Evolutionary conservation across 2,888 invertebrate species (phyloP).

Genomic region (Pilophorus perplexus): DNA sequence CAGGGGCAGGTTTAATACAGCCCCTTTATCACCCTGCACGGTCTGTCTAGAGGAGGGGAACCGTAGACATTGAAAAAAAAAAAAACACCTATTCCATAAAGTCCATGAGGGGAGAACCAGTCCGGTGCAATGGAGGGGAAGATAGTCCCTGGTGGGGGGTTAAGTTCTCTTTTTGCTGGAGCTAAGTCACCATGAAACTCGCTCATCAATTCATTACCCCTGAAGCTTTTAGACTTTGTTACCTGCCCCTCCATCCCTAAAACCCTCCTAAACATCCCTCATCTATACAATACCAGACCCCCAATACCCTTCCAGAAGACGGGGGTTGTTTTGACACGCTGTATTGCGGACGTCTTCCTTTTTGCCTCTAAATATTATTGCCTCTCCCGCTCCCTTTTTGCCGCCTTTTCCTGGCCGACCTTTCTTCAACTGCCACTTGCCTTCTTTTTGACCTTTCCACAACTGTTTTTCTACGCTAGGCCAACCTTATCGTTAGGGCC

Average conservation of each 20-base stretch:
- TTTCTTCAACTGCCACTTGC: conserved; percentile 23
- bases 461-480: conserved; percentile 6
- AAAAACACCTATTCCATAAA: no score
- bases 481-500: neutral
- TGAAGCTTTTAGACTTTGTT: conserved; percentile 23
- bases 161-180: neutral
- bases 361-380: conserved; percentile 25
- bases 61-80: no score
- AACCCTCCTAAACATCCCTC: neutral
- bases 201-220: conserved; percentile 32
- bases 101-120: no score
- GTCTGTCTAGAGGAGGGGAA: no score
- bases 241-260: conserved; percentile 12
- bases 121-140: conserved; percentile 32
- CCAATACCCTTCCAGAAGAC: no score
- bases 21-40: conserved; percentile 22
- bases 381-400: conserved; percentile 1
- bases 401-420: neutral
- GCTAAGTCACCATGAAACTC: conserved; percentile 37
- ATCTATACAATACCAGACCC: neutral
- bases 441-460: conserved; percentile 16
- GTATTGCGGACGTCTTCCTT: conserved; percentile 21
- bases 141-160: conserved; percentile 22
- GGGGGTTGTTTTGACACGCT: conserved; percentile 24
- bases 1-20: conserved; percentile 37